A percentile compares a stretch with the other conserved stretches of the same genome.
Conservation (phyloP, 2,113 vertebrate genomes). For the Toxotes chatareus region DNA sequence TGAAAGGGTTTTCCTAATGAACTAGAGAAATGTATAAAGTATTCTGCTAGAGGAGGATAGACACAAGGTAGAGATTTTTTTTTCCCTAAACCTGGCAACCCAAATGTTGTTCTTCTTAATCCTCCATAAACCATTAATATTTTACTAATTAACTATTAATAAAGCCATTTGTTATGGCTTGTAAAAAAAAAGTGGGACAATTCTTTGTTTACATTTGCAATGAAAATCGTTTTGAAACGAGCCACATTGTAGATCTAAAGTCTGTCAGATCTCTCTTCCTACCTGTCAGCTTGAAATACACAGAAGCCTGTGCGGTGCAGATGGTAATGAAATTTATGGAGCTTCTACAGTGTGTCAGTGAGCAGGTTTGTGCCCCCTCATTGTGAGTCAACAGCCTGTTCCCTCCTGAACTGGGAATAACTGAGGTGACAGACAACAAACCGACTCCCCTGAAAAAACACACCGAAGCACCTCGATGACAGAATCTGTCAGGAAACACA, state of each 20-base stretch:
- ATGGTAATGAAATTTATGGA: slow-evolving; percentile 19
- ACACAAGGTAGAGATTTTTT: too few relatives aligned
- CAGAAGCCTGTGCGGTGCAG: slow-evolving; percentile 3
- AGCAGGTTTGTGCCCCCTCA: slow-evolving; percentile 31
- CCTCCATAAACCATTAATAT: too few relatives aligned
- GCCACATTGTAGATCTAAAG: not conserved
- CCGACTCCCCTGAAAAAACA: slow-evolving; percentile 14
- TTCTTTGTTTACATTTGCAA: not conserved
- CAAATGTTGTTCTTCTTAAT: too few relatives aligned
- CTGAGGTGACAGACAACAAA: slow-evolving; percentile 60
- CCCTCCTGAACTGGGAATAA: slow-evolving; percentile 43
- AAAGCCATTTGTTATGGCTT: too few relatives aligned
- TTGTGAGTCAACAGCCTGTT: slow-evolving; percentile 51
- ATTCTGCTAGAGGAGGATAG: too few relatives aligned
- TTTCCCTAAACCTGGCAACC: too few relatives aligned
- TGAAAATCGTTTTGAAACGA: not conserved
- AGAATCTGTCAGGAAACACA: slow-evolving; percentile 43
- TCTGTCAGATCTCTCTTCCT: not conserved
- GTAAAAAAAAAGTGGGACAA: not conserved
- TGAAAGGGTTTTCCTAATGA: too few relatives aligned
- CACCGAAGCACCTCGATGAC: slow-evolving; percentile 29
- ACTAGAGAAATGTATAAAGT: too few relatives aligned
- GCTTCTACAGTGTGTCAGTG: slow-evolving; percentile 12
- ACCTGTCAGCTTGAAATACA: slow-evolving; percentile 24
- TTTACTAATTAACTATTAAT: too few relatives aligned